Evolutionary conservation across 92 coral and sea anemone genomes (phyloP).

Genomic region (Porites evermanni): DNA sequence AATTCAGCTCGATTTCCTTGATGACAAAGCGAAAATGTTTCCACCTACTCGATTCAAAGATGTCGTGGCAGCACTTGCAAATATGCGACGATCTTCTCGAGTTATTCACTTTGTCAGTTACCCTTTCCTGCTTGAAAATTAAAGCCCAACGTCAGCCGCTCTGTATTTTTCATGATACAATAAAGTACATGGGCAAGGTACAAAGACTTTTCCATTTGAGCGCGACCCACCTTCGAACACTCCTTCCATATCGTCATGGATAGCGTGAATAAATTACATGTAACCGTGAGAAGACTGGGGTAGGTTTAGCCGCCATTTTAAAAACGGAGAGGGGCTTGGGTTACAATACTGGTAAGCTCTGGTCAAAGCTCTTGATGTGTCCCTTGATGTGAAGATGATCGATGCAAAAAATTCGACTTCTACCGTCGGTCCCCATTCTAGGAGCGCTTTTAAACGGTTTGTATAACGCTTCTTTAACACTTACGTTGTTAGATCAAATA

Average conservation of each 20-base stretch:
- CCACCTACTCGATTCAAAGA: too few relatives aligned
- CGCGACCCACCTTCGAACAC: conserved; percentile 21
- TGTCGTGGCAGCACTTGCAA: not conserved
- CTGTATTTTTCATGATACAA: not conserved
- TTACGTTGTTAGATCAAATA: too few relatives aligned
- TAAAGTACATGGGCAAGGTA: not conserved
- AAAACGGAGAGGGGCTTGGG: not conserved
- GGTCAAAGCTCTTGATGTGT: too few relatives aligned
- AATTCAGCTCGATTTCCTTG: not conserved
- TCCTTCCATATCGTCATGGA: conserved; percentile 33
- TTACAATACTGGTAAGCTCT: not conserved
- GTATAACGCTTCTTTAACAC: too few relatives aligned
- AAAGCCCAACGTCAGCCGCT: not conserved
- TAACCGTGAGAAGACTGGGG: conserved; percentile 19
- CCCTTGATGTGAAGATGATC: too few relatives aligned
- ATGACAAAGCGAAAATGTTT: not conserved
- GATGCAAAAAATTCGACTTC: too few relatives aligned
- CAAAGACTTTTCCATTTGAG: not conserved
- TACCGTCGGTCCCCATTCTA: too few relatives aligned
- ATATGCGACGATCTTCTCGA: not conserved
- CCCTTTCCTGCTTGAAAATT: not conserved
- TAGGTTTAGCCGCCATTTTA: not conserved
- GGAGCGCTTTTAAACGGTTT: too few relatives aligned
- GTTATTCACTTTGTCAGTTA: not conserved
- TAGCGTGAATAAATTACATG: conserved; percentile 7